Percentiles rank a stretch among this genome's conserved stretches.
Conservation (phyloP, 1,140 invertebrate genomes). For the Cydia amplana region DNA sequence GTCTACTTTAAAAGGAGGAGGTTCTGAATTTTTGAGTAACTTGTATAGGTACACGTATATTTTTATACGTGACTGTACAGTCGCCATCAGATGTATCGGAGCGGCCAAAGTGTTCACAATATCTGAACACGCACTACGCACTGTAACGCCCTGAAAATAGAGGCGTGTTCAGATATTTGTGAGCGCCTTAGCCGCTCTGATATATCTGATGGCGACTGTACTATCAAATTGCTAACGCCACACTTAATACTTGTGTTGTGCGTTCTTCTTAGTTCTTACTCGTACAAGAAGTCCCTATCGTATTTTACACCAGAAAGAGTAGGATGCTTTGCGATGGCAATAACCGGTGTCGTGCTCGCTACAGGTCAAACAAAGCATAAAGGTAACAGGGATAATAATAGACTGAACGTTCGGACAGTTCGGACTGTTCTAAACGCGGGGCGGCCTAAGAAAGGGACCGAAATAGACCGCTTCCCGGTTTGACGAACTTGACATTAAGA, state of each 20-base stretch:
- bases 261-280: background rate
- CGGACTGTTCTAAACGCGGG: background rate
- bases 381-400: conserved; percentile 17
- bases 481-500: conserved; percentile 31
- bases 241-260: too few species aligned
- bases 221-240: too few species aligned
- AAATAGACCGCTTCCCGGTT: conserved; percentile 29
- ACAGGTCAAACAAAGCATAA: background rate
- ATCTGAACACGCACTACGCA: too few species aligned
- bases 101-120: too few species aligned
- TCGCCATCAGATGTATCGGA: too few species aligned
- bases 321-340: background rate
- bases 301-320: background rate
- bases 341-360: background rate
- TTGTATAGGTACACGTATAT: too few species aligned
- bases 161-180: too few species aligned
- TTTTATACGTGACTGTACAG: too few species aligned
- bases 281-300: background rate
- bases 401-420: background rate
- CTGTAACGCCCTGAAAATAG: too few species aligned
- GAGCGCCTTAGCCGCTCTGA: too few species aligned
- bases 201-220: too few species aligned
- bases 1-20: background rate
- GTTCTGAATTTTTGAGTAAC: background rate
- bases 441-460: background rate